phyloP scores from a whole-genome alignment of 2,888 invertebrate genomes.

The Glyphotaelius pellucidus region DNA sequence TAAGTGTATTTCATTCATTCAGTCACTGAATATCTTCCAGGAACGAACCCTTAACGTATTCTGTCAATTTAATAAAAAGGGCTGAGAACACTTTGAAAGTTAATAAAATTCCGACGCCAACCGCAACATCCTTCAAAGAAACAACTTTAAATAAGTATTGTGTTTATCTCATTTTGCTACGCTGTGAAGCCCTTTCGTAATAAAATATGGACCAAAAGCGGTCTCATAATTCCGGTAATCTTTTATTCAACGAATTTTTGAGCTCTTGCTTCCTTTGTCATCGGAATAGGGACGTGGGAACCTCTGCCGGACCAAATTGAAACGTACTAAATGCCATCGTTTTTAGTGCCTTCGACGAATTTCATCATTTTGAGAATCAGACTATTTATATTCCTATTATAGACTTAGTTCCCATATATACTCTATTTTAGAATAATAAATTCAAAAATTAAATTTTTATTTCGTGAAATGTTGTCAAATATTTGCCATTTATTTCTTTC shows the following conservation, averaged over 20 bases:
- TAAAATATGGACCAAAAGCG: not conserved
- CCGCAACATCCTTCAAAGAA: not conserved
- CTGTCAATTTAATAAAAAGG: not conserved
- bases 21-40: not conserved
- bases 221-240: constrained; percentile 34
- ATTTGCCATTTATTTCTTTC: not conserved
- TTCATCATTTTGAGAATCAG: not conserved
- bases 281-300: not conserved
- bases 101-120: not conserved
- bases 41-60: not conserved
- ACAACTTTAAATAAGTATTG: not conserved
- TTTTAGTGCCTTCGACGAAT: not conserved
- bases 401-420: too few relatives aligned
- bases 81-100: not conserved
- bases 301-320: not conserved
- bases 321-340: not conserved
- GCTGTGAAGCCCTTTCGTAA: not conserved
- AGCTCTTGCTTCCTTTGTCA: constrained; percentile 49
- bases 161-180: constrained; percentile 18
- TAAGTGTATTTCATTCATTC: not conserved
- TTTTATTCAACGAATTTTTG: constrained; percentile 47
- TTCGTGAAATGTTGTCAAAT: too few relatives aligned
- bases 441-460: not conserved
- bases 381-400: too few relatives aligned
- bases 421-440: not conserved